These are phyloP conservation scores for Toxotes jaculatrix DNA, from an alignment of 2,113 vertebrate genomes.

Conservation along the genomic window DNA sequence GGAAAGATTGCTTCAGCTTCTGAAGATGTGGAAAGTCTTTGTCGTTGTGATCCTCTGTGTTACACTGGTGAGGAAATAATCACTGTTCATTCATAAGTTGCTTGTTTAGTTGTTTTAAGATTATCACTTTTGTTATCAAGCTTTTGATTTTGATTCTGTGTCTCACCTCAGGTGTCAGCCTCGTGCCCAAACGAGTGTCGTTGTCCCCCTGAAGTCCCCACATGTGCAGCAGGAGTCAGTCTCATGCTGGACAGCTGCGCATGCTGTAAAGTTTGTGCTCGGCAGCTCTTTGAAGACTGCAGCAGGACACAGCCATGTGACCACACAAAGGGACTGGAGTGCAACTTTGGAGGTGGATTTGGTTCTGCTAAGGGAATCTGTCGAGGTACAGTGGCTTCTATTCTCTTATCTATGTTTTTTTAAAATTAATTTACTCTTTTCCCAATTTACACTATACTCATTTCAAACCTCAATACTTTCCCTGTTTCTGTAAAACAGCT, in stretches of 20 bases:
- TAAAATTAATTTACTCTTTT: background rate
- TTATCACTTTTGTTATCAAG: background rate
- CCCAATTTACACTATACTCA: background rate
- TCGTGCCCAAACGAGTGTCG: conserved; percentile 58
- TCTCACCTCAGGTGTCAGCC: conserved; percentile 57
- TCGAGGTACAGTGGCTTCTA: conserved; percentile 85
- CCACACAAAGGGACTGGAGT: conserved; percentile 94
- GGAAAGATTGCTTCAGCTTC: conserved; percentile 22
- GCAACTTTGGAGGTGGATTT: conserved; percentile 92
- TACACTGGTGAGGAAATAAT: conserved; percentile 70
- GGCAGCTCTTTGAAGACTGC: conserved; percentile 96
- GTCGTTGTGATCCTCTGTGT: conserved; percentile 46
- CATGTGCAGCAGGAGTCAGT: conserved; percentile 90
- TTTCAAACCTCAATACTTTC: background rate
- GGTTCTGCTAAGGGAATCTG: conserved; percentile 90
- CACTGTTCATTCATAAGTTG: background rate
- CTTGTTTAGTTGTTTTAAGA: background rate
- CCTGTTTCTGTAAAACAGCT: conserved; percentile 81
- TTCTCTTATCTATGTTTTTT: background rate
- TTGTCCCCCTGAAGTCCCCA: conserved; percentile 71
- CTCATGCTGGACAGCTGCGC: conserved; percentile 88
- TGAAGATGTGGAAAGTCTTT: conserved; percentile 74
- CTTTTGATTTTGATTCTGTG: background rate
- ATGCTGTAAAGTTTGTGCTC: conserved; percentile 93
- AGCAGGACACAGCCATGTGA: conserved; percentile 91